Conservation (phyloP, 2,888 invertebrate species). For the Caenorhabditis auriculariae region DNA sequence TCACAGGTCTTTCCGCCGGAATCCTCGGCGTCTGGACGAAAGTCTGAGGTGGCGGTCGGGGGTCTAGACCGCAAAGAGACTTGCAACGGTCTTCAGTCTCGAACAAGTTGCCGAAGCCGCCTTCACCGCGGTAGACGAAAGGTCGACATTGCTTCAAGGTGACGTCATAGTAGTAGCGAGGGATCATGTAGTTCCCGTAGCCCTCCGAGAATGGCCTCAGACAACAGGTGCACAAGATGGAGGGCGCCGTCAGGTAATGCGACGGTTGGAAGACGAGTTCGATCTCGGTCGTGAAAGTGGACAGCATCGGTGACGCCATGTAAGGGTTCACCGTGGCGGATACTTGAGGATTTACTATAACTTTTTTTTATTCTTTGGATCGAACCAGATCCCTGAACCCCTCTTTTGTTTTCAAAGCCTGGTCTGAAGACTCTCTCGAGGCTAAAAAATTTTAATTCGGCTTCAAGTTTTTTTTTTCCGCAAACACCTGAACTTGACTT, state of each 20-base stretch:
- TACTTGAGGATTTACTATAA: neutral
- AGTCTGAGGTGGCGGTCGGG: conserved; percentile 1
- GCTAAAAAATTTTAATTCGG: neutral
- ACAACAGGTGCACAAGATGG: conserved; percentile 41
- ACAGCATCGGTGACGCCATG: neutral
- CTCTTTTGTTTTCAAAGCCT: neutral
- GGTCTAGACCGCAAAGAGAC: conserved; percentile 14
- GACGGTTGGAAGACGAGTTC: conserved; percentile 28
- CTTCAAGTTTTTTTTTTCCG: conserved; percentile 14
- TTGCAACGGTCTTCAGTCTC: conserved; percentile 45
- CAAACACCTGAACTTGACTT: conserved; percentile 7
- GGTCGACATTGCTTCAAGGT: conserved; percentile 43
- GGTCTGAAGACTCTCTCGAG: neutral
- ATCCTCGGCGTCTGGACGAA: neutral
- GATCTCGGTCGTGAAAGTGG: conserved; percentile 12
- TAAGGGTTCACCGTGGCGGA: too few species aligned
- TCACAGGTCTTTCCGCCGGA: neutral
- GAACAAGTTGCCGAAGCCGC: conserved; percentile 54
- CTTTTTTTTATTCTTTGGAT: neutral
- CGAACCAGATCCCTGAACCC: neutral
- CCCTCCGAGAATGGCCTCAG: conserved; percentile 48
- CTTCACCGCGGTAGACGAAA: conserved; percentile 48
- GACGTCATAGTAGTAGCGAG: conserved; percentile 53
- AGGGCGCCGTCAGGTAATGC: conserved; percentile 16
- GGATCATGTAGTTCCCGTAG: conserved; percentile 40